These are phyloP conservation scores for Oikopleura albicans DNA, from an alignment of 23 tunicate species.

Conservation along the genomic window DNA sequence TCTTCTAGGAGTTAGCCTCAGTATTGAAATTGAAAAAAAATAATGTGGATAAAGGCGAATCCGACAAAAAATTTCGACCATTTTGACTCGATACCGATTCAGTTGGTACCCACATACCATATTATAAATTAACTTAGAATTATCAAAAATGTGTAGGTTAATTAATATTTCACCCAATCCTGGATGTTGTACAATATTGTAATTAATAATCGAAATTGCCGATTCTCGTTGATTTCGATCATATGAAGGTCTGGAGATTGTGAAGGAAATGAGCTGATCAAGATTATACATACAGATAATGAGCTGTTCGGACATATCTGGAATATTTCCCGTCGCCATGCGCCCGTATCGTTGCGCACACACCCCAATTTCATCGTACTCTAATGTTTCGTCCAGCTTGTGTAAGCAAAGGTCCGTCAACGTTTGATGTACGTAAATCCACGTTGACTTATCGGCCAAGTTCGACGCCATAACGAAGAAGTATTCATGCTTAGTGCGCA, in stretches of 20 bases:
- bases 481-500: neutral
- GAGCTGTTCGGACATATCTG: neutral
- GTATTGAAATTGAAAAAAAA: no score
- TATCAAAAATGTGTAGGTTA: no score
- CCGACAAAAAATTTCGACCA: no score
- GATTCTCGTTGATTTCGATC: neutral
- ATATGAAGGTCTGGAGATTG: neutral
- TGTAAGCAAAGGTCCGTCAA: neutral
- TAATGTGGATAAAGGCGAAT: no score
- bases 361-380: neutral
- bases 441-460: neutral
- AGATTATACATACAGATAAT: neutral
- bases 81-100: no score
- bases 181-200: no score
- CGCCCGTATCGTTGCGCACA: neutral
- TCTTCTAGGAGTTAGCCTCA: no score
- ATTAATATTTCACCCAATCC: no score
- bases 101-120: no score
- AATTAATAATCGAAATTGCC: neutral
- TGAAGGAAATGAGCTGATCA: neutral
- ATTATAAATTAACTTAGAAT: no score
- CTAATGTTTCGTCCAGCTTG: neutral
- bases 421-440: neutral
- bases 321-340: neutral
- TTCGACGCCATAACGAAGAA: neutral